Evolutionary conservation across 2,797 vertebrate species (phyloP).

Genomic region (Ceryle rudis): DNA sequence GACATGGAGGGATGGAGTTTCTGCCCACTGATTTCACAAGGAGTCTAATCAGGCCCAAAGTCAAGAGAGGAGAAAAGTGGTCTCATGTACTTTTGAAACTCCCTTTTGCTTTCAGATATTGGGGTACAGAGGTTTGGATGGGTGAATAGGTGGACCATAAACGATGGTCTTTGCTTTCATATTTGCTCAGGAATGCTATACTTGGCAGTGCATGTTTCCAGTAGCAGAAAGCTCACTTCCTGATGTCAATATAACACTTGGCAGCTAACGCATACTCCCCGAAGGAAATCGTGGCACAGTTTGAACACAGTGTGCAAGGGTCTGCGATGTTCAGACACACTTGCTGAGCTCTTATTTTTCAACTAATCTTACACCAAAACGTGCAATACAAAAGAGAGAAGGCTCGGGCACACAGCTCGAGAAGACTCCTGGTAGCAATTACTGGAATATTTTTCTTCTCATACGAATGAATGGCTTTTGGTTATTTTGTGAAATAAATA

Average conservation of each 20-base stretch:
- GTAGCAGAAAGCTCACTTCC: constrained; percentile 74
- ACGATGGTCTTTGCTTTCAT: constrained; percentile 71
- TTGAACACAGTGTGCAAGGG: not conserved
- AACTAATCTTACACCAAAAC: not conserved
- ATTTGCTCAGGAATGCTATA: constrained; percentile 75
- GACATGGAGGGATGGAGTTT: not conserved
- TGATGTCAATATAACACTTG: constrained; percentile 69
- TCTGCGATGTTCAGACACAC: not conserved
- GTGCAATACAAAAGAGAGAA: not conserved
- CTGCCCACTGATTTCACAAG: not conserved
- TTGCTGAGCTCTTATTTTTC: not conserved
- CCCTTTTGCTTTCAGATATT: not conserved
- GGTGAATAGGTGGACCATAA: constrained; percentile 54
- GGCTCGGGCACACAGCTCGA: not conserved
- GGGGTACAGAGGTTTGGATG: constrained; percentile 36
- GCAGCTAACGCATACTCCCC: constrained; percentile 27
- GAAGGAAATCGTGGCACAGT: not conserved
- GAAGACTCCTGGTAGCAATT: not conserved
- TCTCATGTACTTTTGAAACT: not conserved
- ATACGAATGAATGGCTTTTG: not conserved
- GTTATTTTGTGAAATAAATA: constrained; percentile 13
- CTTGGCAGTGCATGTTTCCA: constrained; percentile 76
- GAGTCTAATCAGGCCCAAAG: constrained; percentile 20
- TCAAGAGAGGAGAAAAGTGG: constrained; percentile 21
- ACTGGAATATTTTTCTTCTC: not conserved